Evolutionary conservation across 1,140 invertebrate species (phyloP).

Genomic region (Sinella curviseta): DNA sequence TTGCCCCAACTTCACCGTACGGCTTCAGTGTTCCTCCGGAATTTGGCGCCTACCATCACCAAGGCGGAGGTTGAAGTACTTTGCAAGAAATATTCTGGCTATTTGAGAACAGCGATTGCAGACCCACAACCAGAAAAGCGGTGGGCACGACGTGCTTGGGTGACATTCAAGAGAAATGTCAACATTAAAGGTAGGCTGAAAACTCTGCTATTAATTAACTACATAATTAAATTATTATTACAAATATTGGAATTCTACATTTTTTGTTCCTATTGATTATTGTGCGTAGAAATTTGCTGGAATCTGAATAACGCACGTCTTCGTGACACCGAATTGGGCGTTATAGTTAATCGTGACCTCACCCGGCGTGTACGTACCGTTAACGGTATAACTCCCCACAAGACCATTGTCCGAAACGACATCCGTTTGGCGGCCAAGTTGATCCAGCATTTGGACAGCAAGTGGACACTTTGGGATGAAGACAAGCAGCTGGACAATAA

Average conservation of each 20-base stretch:
- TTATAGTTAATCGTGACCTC: slow-evolving; percentile 90
- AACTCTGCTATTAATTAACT: neutral
- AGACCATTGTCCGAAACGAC: slow-evolving; percentile 85
- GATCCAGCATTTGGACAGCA: slow-evolving; percentile 88
- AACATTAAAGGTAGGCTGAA: slow-evolving; percentile 81
- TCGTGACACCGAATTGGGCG: slow-evolving; percentile 87
- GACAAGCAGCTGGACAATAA: slow-evolving; percentile 55
- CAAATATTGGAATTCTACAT: neutral
- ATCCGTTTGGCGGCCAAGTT: slow-evolving; percentile 92
- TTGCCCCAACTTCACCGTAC: slow-evolving; percentile 77
- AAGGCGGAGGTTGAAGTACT: slow-evolving; percentile 96
- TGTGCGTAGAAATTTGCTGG: slow-evolving; percentile 98
- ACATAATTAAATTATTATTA: neutral
- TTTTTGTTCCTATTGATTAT: no score
- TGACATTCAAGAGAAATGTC: slow-evolving; percentile 93
- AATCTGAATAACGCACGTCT: slow-evolving; percentile 93
- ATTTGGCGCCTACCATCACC: slow-evolving; percentile 91
- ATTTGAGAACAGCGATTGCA: slow-evolving; percentile 91
- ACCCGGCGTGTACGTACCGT: slow-evolving; percentile 87
- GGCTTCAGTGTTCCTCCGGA: slow-evolving; percentile 93
- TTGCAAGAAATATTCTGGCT: slow-evolving; percentile 92
- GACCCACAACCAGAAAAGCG: slow-evolving; percentile 93
- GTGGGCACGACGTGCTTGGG: slow-evolving; percentile 96
- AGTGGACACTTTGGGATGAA: slow-evolving; percentile 75
- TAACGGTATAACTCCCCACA: slow-evolving; percentile 88